phyloP scores from a whole-genome alignment of 92 coral and sea anemone genomes.

The Metridium senile region DNA sequence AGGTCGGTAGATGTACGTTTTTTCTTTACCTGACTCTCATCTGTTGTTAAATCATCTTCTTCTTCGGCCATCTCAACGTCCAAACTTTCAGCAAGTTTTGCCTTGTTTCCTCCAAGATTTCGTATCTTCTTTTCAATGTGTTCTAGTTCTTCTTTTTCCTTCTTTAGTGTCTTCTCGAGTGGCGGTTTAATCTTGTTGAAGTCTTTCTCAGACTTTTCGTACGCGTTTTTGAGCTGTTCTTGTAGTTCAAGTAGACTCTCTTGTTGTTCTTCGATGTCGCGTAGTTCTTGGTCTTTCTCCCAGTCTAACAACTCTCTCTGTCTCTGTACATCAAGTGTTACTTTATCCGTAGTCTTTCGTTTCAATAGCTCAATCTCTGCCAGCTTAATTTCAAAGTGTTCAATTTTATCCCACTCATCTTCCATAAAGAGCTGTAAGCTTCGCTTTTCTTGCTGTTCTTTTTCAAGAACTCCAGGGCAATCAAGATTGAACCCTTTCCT shows the following conservation, averaged over 20 bases:
- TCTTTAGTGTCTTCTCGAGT: conserved; percentile 58
- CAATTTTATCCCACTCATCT: conserved; percentile 80
- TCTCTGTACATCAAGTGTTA: conserved; percentile 58
- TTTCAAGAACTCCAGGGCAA: conserved; percentile 21
- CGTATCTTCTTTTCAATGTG: conserved; percentile 65
- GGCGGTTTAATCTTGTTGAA: conserved; percentile 47
- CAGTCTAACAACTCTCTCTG: conserved; percentile 54
- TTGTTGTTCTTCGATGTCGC: conserved; percentile 68
- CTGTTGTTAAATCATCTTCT: conserved; percentile 29
- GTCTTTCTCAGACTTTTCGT: conserved; percentile 41
- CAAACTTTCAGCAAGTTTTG: conserved; percentile 33
- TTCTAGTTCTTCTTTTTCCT: conserved; percentile 59
- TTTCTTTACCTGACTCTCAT: conserved; percentile 1
- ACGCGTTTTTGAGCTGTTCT: conserved; percentile 42
- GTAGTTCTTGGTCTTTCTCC: conserved; percentile 76
- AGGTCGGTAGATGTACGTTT: conserved; percentile 8
- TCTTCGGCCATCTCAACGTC: conserved; percentile 50
- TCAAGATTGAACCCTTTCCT: conserved; percentile 34
- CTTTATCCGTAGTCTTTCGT: conserved; percentile 62
- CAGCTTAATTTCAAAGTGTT: conserved; percentile 79
- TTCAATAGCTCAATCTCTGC: conserved; percentile 85
- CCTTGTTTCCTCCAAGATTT: conserved; percentile 53
- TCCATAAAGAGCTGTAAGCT: conserved; percentile 65
- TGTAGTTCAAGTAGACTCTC: conserved; percentile 54
- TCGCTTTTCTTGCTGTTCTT: conserved; percentile 52